Evolutionary conservation across 2,888 invertebrate species (phyloP), one percentile per base, ranked within the genome.

Genomic region (Alloscopus bannaensis): DNA sequence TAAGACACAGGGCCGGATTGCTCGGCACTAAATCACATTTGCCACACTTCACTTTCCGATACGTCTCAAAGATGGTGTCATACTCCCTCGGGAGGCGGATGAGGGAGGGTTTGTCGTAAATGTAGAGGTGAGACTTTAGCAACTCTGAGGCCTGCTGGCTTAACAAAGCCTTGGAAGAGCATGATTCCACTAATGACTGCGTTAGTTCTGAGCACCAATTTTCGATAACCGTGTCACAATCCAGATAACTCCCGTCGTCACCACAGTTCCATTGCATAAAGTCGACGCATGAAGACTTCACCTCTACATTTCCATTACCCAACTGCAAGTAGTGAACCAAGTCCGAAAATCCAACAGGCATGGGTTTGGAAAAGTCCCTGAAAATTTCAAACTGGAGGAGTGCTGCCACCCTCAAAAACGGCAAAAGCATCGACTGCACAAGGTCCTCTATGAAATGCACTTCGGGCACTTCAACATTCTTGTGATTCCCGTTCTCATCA

Each of bases 51-150:
- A 72, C 31, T 29, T 71, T 80, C 55, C 75, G 42, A 59, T 78
- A 81, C 6, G 45, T 78, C 42, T 83, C 80, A 45, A 83, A 83
- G 11, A 83, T 73, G 8, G 50, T 71, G 47, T 83, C 81, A 57
- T 82, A 83, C 29, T 83, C 79, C 24, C 47, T 26, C 2, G 81
- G 76, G 22, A 83, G 52, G 20, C 73, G 57, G 3, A 81, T 81
- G 4, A 83, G 57, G 18, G 36, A 64, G 0, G 83, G 83, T 16
- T 55, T 40, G 16, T 79, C 80, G 60, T 81, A 82, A 26, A 78
- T 64, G 40, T 78, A 71, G 40, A 79, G 62, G 13, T 79, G 71
- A 13, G 71, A 68, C 29, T 79, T 79, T 3, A 79, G 52, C 29
- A 79, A 20, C 28, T 78, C 78, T 3, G 42, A 60, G 0, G 62